Evolutionary conservation across 2,888 invertebrate species (phyloP).

Genomic region (Tenthredo scrophulariae): DNA sequence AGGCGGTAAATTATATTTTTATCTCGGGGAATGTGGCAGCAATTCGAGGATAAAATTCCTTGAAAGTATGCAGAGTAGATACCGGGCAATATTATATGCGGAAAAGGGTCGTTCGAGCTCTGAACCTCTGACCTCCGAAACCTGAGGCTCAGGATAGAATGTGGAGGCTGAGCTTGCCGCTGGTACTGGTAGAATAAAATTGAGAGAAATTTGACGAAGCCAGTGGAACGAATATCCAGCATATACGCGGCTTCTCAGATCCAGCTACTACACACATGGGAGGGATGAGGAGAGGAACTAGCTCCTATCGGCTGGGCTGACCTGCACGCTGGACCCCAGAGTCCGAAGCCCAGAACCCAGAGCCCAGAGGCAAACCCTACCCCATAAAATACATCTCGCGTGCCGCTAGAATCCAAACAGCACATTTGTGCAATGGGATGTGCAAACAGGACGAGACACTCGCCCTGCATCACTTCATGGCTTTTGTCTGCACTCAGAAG

Average conservation of each 20-base stretch:
- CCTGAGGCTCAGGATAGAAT: neutral
- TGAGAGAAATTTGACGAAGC: slow-evolving; percentile 44
- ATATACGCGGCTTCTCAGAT: neutral
- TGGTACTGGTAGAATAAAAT: slow-evolving; percentile 6
- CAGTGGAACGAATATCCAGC: slow-evolving; percentile 12
- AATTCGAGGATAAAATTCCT: slow-evolving; percentile 33
- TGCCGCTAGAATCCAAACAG: slow-evolving; percentile 71
- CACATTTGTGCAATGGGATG: slow-evolving; percentile 74
- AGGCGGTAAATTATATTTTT: slow-evolving; percentile 12
- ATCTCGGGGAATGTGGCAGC: neutral
- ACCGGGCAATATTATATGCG: slow-evolving; percentile 21
- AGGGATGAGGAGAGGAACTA: neutral
- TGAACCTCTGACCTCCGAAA: neutral
- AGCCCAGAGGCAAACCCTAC: slow-evolving; percentile 50
- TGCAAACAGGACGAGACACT: slow-evolving; percentile 64
- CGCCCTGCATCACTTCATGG: slow-evolving; percentile 36
- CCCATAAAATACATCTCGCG: slow-evolving; percentile 70
- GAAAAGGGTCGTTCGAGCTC: slow-evolving; percentile 19
- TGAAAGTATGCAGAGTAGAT: slow-evolving; percentile 31
- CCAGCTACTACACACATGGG: neutral
- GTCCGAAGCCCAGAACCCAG: neutral
- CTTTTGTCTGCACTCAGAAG: slow-evolving; percentile 58
- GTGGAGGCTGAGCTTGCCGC: neutral
- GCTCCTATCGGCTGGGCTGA: neutral
- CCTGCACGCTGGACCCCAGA: slow-evolving; percentile 23